Evolutionary conservation across 2,113 vertebrate species (phyloP).

Genomic region (Tupaia chinensis): DNA sequence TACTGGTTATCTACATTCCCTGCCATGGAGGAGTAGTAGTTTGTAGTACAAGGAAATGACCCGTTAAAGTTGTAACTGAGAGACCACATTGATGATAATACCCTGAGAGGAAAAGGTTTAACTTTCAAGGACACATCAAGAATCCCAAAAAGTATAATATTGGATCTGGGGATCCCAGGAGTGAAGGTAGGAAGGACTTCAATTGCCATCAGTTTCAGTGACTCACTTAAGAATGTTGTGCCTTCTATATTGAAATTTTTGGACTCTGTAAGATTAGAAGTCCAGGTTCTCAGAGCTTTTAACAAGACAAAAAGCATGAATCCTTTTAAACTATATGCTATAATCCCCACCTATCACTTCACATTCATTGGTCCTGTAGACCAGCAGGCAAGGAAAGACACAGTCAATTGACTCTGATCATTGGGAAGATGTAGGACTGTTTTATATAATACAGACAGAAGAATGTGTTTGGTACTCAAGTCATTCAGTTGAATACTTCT

Average conservation of each 20-base stretch:
- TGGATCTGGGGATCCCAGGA: not conserved
- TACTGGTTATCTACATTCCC: not conserved
- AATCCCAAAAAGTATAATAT: not conserved
- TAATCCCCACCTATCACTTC: not conserved
- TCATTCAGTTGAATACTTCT: not conserved
- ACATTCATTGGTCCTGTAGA: not conserved
- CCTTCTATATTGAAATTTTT: not conserved
- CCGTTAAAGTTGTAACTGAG: not conserved
- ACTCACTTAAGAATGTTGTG: not conserved
- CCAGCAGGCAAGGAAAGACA: not conserved
- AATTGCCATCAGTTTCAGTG: not conserved
- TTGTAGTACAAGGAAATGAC: not conserved
- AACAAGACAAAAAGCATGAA: not conserved
- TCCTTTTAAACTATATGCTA: not conserved
- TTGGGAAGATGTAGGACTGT: not conserved
- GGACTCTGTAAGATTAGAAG: not conserved
- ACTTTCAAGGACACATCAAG: not conserved
- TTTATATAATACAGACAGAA: not conserved
- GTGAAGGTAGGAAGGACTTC: not conserved
- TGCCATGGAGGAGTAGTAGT: not conserved
- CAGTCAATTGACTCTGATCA: not conserved
- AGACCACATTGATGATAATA: not conserved
- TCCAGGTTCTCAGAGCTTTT: not conserved
- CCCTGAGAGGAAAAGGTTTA: not conserved
- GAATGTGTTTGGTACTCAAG: not conserved